phyloP scores from a whole-genome alignment of 2,797 vertebrate genomes.

The Micromesistius poutassou region DNA sequence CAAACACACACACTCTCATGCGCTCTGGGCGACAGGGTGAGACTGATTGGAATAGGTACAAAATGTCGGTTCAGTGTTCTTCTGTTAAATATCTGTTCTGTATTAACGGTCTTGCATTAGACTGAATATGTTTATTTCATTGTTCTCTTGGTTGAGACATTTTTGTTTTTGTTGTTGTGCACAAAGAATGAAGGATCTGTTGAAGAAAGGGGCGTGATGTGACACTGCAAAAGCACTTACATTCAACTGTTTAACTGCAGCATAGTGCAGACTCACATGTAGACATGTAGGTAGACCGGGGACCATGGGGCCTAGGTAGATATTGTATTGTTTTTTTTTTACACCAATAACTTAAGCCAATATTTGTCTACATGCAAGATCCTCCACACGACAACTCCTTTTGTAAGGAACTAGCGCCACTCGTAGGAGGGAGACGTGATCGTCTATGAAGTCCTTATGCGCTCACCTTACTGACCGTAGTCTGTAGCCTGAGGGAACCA shows the following conservation, averaged over 20 bases:
- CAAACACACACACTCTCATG: neutral
- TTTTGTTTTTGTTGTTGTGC: neutral
- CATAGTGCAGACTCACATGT: neutral
- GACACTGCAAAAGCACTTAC: neutral
- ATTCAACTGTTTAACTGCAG: neutral
- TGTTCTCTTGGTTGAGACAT: neutral
- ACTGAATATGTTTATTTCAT: neutral
- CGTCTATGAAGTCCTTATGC: neutral
- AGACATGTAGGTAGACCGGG: neutral
- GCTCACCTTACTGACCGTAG: neutral
- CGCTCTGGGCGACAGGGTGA: neutral
- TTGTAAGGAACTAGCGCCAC: neutral
- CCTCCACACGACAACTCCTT: neutral
- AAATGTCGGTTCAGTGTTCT: neutral
- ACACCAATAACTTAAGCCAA: neutral
- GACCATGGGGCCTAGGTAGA: neutral
- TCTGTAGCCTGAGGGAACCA: neutral
- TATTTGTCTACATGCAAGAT: neutral
- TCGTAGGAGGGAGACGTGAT: neutral
- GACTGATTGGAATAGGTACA: neutral
- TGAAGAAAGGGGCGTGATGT: neutral
- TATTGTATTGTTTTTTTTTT: slow-evolving; percentile 5
- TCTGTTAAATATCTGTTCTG: neutral
- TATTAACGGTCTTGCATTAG: neutral
- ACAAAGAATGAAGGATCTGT: neutral